phyloP scores from a whole-genome alignment of 2,113 vertebrate species.

The Origma solitaria region DNA sequence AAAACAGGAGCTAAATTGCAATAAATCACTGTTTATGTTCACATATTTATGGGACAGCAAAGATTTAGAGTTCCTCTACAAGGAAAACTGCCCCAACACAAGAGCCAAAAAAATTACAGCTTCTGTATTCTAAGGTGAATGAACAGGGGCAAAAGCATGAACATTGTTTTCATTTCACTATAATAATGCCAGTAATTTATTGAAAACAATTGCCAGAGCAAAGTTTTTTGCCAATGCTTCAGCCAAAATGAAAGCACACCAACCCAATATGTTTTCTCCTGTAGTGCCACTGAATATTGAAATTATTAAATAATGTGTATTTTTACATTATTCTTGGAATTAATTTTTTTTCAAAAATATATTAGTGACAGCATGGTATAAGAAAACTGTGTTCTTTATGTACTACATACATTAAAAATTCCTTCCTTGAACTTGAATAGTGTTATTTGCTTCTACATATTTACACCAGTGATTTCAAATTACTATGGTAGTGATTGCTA shows the following conservation, averaged over 20 bases:
- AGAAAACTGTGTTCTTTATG: background rate
- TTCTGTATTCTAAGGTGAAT: constrained; percentile 34
- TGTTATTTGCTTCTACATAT: background rate
- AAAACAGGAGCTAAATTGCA: constrained; percentile 74
- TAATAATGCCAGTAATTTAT: constrained; percentile 59
- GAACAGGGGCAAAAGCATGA: constrained; percentile 30
- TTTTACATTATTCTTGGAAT: background rate
- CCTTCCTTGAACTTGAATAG: background rate
- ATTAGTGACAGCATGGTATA: background rate
- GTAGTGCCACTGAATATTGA: background rate
- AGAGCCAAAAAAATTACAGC: constrained; percentile 58
- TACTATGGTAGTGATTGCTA: background rate
- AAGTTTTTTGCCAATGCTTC: constrained; percentile 18
- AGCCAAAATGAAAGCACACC: constrained; percentile 8
- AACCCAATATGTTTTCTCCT: constrained; percentile 11
- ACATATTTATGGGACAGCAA: constrained; percentile 68
- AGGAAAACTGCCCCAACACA: constrained; percentile 58
- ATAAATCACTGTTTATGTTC: constrained; percentile 76
- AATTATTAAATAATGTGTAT: background rate
- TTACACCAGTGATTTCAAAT: background rate
- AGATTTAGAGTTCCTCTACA: constrained; percentile 68
- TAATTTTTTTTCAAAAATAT: background rate
- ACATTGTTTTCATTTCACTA: constrained; percentile 28
- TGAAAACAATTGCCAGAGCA: constrained; percentile 42
- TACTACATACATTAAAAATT: background rate